Evolutionary conservation across 2,113 vertebrate species (phyloP).

Genomic region (Pelecanoides urinatrix): DNA sequence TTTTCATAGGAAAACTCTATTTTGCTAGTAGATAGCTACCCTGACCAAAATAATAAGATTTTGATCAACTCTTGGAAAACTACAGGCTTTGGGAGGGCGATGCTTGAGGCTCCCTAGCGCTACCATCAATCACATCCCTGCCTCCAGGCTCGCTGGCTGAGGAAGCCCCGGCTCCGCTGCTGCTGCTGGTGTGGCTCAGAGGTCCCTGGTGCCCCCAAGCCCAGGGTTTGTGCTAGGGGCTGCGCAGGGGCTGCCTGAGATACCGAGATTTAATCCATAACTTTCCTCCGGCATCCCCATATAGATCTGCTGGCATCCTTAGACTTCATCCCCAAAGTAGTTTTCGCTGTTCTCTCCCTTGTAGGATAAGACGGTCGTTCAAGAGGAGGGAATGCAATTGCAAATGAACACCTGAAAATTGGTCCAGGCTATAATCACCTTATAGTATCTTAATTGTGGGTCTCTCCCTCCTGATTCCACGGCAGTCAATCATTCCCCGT

Average conservation of each 20-base stretch:
- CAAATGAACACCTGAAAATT: constrained; percentile 10
- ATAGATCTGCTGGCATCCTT: neutral
- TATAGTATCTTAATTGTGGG: constrained; percentile 22
- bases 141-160: neutral
- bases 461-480: neutral
- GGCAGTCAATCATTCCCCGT: neutral
- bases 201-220: neutral
- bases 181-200: neutral
- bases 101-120: neutral
- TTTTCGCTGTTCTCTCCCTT: neutral
- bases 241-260: neutral
- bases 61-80: constrained; percentile 22
- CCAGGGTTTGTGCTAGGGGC: neutral
- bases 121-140: neutral
- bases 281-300: neutral
- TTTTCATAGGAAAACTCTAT: constrained; percentile 45
- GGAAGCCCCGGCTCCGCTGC: neutral
- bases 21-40: constrained; percentile 29
- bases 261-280: neutral
- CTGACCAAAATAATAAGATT: constrained; percentile 21
- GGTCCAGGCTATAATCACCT: neutral
- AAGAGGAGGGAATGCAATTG: neutral
- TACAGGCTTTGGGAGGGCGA: neutral
- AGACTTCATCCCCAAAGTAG: neutral
- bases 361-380: rapidly evolving